phyloP scores from a whole-genome alignment of 2,888 invertebrate genomes.

The Cerastis rubricosa region DNA sequence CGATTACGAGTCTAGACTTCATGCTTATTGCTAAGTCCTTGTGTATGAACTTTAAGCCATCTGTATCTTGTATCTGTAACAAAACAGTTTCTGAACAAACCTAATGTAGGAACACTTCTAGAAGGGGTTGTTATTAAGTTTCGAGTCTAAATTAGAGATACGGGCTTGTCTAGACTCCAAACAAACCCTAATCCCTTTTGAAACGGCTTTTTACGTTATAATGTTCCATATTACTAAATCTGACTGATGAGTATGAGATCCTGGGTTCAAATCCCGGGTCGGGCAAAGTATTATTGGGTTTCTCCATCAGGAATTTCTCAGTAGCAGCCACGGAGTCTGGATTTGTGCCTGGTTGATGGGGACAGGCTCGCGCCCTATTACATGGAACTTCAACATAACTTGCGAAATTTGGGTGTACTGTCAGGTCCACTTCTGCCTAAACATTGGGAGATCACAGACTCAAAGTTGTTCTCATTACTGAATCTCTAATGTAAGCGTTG shows the following conservation, averaged over 20 bases:
- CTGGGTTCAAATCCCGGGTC: no score
- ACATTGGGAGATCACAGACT: no score
- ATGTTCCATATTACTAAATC: neutral
- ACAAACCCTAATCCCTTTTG: neutral
- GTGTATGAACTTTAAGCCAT: neutral
- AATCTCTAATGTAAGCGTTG: neutral
- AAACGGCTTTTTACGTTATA: neutral
- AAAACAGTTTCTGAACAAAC: neutral
- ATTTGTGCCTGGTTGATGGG: no score
- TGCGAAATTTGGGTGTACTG: no score
- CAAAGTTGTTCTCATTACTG: neutral
- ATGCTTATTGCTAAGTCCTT: neutral
- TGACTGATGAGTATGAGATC: no score
- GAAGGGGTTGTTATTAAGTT: neutral
- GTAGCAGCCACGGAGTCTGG: no score
- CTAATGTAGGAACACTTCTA: neutral
- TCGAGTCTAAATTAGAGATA: neutral
- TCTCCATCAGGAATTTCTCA: no score
- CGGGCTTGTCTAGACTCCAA: neutral
- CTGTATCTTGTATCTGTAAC: neutral
- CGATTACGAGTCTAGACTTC: conserved; percentile 30
- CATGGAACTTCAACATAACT: no score
- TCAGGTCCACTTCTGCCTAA: no score
- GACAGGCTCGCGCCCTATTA: no score
- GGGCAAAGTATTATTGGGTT: no score